These are phyloP conservation scores for Baccha elongata DNA, from an alignment of 2,888 invertebrate genomes.

Conservation along the genomic window DNA sequence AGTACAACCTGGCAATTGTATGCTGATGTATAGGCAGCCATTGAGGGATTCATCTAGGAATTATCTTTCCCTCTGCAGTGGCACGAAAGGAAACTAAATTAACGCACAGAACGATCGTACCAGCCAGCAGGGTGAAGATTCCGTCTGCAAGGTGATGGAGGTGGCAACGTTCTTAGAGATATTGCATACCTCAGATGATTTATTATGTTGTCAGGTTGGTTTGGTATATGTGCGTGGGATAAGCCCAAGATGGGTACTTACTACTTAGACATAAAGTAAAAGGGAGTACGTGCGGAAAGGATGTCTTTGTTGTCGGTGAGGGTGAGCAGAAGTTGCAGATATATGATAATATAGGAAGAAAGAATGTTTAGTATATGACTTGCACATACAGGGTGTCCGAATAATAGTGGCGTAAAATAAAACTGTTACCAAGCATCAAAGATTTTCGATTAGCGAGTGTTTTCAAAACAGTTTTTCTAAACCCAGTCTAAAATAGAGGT, in stretches of 20 bases:
- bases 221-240: constrained; percentile 32
- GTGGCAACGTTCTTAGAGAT: constrained; percentile 31
- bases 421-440: no score
- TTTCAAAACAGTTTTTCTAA: no score
- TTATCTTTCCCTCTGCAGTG: constrained; percentile 29
- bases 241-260: constrained; percentile 14
- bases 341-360: no score
- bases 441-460: no score
- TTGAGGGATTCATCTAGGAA: constrained; percentile 14
- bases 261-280: not conserved
- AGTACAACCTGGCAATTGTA: constrained; percentile 33
- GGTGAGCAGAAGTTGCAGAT: no score
- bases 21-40: constrained; percentile 23
- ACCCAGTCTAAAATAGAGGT: no score
- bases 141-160: constrained; percentile 36
- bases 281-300: constrained; percentile 3
- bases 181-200: constrained; percentile 54
- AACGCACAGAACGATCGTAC: constrained; percentile 37
- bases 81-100: constrained; percentile 40
- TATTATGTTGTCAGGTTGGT: constrained; percentile 35
- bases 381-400: no score
- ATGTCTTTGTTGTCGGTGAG: constrained; percentile 22
- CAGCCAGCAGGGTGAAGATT: constrained; percentile 20
- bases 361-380: no score
- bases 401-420: no score